Evolutionary conservation across 2,888 invertebrate species (phyloP).

Genomic region (Halictus ligatus): DNA sequence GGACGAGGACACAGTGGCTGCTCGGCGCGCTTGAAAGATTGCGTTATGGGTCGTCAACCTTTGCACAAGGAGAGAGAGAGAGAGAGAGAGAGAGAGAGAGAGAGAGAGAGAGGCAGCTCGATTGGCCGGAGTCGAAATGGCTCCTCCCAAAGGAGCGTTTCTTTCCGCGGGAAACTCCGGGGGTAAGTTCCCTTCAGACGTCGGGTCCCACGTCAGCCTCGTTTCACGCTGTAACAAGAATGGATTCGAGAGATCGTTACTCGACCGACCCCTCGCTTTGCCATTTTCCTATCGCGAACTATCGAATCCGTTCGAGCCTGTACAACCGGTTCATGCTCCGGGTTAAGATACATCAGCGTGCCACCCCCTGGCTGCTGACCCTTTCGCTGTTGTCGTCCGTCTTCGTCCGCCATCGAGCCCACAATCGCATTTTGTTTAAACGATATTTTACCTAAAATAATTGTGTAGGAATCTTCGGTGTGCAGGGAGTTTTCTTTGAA

Average conservation of each 20-base stretch:
- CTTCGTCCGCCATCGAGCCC: too few relatives aligned
- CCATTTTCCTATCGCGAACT: constrained; percentile 43
- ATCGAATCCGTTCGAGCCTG: constrained; percentile 38
- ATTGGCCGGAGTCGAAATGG: constrained; percentile 64
- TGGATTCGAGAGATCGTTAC: constrained; percentile 59
- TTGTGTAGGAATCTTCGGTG: too few relatives aligned
- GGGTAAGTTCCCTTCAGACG: constrained; percentile 20
- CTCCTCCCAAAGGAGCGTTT: constrained; percentile 46
- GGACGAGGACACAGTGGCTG: constrained; percentile 13
- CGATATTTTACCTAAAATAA: too few relatives aligned
- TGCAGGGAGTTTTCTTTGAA: too few relatives aligned
- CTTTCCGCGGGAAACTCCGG: constrained; percentile 20
- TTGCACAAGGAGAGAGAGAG: constrained; percentile 43
- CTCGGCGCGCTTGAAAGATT: constrained; percentile 56
- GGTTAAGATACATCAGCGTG: not conserved
- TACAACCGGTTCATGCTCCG: not conserved
- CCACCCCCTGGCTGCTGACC: not conserved
- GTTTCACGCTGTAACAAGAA: constrained; percentile 59
- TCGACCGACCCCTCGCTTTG: constrained; percentile 6
- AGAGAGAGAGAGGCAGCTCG: constrained; percentile 51
- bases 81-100: constrained; percentile 36
- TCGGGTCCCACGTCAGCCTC: constrained; percentile 38
- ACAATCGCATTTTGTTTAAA: too few relatives aligned
- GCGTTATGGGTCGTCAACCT: constrained; percentile 62
- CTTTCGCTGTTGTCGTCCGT: too few relatives aligned